Base-by-base conservation (phyloP, 2,888 invertebrate genomes). In the Merodon equestris region DNA sequence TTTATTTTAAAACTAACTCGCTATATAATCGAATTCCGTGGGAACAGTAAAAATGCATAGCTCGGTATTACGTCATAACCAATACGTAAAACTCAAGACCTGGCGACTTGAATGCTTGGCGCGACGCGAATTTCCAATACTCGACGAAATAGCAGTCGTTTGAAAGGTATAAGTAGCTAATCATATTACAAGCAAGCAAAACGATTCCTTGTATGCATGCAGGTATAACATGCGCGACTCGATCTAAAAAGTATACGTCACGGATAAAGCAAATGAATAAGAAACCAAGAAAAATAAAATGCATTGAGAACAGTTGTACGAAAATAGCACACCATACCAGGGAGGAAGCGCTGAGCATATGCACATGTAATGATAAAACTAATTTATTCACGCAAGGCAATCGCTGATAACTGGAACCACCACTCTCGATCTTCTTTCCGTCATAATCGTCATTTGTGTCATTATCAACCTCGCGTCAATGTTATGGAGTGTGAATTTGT, bases 401-500 rank as follows among this genome's bases (percentile, higher is more conserved):
- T 66, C 50, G 54, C 44, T 50, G 63, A 40, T 44, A 14, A 13
- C 19, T n/a, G 44, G 12, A 36, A 42, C 14, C 36, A 17, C 15
- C 42, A 38, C 61, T 61, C 57, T 63, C 61, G 67, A 77, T 77
- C 67, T 72, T 19, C 54, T 42, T 70, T 19, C 47, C 36, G 15
- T 61, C 61, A 53, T 74, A 70, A 61, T 61, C 50, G 50, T 56
- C 61, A 40, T 47, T 44, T 60, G 67, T 61, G 75, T 70, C 58
- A 68, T 75, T 75, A 75, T 70, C 75, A 70, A 58, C 68, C 27
- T 47, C 13, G 36, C 27, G n/a, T 12, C 51, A 38, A 57, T 44
- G 17, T 47, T 57, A 61, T 66, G 57, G 72, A 67, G 77, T 77
- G 72, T 72, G 60, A 72, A 67, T 63, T 72, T 63, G 61, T 63